phyloP scores from a whole-genome alignment of 2,797 vertebrate genomes.

The Mus spretus region DNA sequence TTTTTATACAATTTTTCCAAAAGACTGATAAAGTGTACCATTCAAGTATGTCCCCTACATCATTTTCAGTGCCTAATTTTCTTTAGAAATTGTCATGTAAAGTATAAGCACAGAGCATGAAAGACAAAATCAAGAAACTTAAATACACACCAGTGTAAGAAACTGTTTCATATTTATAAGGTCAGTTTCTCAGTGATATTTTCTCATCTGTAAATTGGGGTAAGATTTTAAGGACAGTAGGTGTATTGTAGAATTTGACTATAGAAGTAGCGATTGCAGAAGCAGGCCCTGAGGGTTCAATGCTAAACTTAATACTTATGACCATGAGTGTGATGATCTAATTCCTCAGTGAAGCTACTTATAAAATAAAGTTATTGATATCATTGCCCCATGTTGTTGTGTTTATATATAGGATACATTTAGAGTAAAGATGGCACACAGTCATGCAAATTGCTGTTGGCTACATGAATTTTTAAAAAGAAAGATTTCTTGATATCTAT shows the following conservation, averaged over 20 bases:
- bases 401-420: too few species aligned
- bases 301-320: background rate
- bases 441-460: too few species aligned
- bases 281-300: background rate
- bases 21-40: too few species aligned
- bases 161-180: background rate
- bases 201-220: background rate
- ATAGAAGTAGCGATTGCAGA: background rate
- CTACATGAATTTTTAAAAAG: too few species aligned
- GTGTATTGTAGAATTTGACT: slow-evolving; percentile 44
- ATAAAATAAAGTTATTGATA: background rate
- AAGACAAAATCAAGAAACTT: background rate
- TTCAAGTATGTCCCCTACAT: too few species aligned
- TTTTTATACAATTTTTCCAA: too few species aligned
- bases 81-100: background rate
- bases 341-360: background rate
- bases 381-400: too few species aligned
- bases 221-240: background rate
- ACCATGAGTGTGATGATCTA: background rate
- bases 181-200: background rate
- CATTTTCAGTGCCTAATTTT: too few species aligned
- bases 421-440: too few species aligned
- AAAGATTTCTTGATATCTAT: too few species aligned
- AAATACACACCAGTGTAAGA: background rate
- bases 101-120: background rate